These are phyloP conservation scores for Psilopogon haemacephalus DNA, from an alignment of 2,113 vertebrate genomes.

Conservation along the genomic window DNA sequence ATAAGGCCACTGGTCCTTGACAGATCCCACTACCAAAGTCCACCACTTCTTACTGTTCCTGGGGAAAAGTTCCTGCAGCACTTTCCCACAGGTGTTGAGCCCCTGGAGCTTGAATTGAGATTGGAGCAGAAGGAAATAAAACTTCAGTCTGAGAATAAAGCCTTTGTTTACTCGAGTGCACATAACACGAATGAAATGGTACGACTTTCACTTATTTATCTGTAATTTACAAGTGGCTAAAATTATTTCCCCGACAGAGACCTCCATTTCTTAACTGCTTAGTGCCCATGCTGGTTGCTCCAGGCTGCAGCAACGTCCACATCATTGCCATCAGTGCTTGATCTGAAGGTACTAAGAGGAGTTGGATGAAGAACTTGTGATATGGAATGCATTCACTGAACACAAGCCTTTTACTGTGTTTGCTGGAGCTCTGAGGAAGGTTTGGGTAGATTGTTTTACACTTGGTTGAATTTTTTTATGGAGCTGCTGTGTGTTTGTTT, in stretches of 20 bases:
- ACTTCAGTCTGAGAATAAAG: not conserved
- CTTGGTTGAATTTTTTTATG: not conserved
- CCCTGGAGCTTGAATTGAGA: not conserved
- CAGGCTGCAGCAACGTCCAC: not conserved
- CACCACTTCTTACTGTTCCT: not conserved
- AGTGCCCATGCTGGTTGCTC: not conserved
- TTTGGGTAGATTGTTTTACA: not conserved
- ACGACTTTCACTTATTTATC: not conserved
- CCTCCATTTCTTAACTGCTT: not conserved
- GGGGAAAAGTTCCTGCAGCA: not conserved
- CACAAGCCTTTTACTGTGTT: not conserved
- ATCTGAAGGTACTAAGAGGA: not conserved
- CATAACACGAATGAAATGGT: not conserved
- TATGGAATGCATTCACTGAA: not conserved
- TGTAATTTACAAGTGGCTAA: not conserved
- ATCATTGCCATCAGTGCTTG: accelerated
- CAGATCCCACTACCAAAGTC: not conserved
- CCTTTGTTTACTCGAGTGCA: not conserved
- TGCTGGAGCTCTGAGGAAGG: not conserved
- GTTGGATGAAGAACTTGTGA: not conserved
- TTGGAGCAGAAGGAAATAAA: not conserved
- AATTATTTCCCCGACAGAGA: not conserved
- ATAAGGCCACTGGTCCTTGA: not conserved
- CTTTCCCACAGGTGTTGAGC: not conserved
- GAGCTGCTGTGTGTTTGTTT: not conserved